Percentiles rank a stretch among this genome's conserved stretches.
These are phyloP conservation scores for Drosophila mauritiana DNA, from an alignment of 1,140 invertebrate species.

Conservation along the genomic window DNA sequence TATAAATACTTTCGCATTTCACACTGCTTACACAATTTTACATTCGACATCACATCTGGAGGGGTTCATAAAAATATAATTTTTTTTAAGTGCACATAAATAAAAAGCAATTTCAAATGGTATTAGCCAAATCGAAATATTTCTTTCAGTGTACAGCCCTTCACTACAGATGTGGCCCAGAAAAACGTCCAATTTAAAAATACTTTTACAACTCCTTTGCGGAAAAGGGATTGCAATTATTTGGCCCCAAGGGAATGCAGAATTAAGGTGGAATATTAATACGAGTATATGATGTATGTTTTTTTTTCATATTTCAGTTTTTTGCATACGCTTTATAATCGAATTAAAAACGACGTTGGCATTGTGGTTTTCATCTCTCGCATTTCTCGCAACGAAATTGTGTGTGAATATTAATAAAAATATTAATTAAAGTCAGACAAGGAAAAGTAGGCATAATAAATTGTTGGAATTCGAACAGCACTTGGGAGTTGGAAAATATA, in stretches of 20 bases:
- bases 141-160: background rate
- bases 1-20: too few species aligned
- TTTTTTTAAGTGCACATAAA: too few species aligned
- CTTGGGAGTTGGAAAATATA: too few species aligned
- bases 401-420: conserved; percentile 6
- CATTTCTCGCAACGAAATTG: background rate
- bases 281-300: too few species aligned
- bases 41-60: too few species aligned
- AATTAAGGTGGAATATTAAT: conserved; percentile 3
- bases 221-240: conserved; percentile 8
- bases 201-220: conserved; percentile 6
- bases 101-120: too few species aligned
- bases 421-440: background rate
- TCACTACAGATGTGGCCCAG: conserved; percentile 6
- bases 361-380: background rate
- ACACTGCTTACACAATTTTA: too few species aligned
- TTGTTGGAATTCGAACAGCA: background rate
- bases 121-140: background rate
- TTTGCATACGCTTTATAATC: conserved; percentile 1
- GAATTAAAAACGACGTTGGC: conserved; percentile 14
- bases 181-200: conserved; percentile 14
- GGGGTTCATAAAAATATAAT: background rate
- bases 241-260: background rate
- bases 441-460: background rate
- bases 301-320: too few species aligned